phyloP scores from a whole-genome alignment of 2,113 vertebrate genomes.

The Diadophis punctatus region DNA sequence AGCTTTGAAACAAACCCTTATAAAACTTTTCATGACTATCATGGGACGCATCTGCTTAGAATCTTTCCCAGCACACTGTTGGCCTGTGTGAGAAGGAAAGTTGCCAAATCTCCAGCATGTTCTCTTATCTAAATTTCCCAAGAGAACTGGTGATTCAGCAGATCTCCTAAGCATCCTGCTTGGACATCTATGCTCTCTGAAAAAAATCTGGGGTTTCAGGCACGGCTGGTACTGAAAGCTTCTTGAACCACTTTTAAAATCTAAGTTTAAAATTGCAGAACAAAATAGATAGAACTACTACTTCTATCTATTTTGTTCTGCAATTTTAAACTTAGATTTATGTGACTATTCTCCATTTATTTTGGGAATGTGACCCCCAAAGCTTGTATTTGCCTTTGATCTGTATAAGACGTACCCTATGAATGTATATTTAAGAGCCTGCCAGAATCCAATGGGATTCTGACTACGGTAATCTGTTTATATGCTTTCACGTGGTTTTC shows the following conservation, averaged over 20 bases:
- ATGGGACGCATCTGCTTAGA: neutral
- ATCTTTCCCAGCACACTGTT: neutral
- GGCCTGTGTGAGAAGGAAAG: neutral
- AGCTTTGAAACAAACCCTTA: neutral
- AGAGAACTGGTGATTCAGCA: slow-evolving; percentile 11
- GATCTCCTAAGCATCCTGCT: neutral
- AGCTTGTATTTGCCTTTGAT: slow-evolving; percentile 1
- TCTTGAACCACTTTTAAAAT: no score
- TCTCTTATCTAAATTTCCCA: slow-evolving; percentile 5
- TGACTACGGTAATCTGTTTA: slow-evolving; percentile 3
- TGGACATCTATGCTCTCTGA: neutral
- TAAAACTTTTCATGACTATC: neutral
- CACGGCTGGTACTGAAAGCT: neutral
- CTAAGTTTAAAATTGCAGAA: no score
- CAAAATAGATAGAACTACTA: no score
- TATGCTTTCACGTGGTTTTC: neutral
- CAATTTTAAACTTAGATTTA: neutral
- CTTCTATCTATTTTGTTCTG: neutral
- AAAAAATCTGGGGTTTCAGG: neutral
- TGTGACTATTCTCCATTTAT: neutral
- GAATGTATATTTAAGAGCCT: neutral
- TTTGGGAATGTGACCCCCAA: neutral
- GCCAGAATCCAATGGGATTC: neutral
- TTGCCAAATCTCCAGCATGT: neutral
- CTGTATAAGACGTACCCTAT: neutral